These are phyloP conservation scores for Idaea straminata DNA, from an alignment of 2,888 invertebrate species.

Conservation along the genomic window DNA sequence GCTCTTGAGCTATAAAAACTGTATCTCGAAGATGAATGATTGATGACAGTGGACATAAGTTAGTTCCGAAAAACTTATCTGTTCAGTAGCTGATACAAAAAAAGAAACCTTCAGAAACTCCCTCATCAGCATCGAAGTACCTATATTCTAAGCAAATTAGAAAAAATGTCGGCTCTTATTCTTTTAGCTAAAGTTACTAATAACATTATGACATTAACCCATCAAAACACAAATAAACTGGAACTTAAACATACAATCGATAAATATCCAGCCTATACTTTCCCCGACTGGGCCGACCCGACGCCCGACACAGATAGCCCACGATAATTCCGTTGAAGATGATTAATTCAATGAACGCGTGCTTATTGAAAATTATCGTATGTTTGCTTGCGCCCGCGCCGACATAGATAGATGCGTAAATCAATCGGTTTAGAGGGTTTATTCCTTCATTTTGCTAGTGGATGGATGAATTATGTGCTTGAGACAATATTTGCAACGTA, in stretches of 20 bases:
- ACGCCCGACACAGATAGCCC: conserved; percentile 39
- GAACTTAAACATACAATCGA: conserved; percentile 6
- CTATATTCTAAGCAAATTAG: no score
- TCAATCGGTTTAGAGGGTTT: conserved; percentile 43
- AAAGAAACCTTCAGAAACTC: no score
- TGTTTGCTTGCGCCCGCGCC: conserved; percentile 34
- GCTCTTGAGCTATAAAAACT: no score
- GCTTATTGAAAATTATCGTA: conserved; percentile 50
- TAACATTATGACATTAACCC: not conserved
- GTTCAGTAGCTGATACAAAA: no score
- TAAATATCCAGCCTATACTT: conserved; percentile 24
- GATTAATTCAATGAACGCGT: conserved; percentile 46
- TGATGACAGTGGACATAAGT: no score
- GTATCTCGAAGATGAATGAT: no score
- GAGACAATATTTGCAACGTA: not conserved
- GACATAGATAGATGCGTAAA: conserved; percentile 41
- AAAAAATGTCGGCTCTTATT: not conserved
- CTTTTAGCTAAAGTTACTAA: not conserved
- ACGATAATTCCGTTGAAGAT: conserved; percentile 41
- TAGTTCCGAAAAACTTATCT: no score
- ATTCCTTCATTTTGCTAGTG: conserved; percentile 24
- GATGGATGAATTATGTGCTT: not conserved
- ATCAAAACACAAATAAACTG: conserved; percentile 5
- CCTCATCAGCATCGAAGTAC: no score
- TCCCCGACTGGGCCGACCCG: conserved; percentile 14